phyloP scores from a whole-genome alignment of 2,797 vertebrate genomes.

The Coendou prehensilis region DNA sequence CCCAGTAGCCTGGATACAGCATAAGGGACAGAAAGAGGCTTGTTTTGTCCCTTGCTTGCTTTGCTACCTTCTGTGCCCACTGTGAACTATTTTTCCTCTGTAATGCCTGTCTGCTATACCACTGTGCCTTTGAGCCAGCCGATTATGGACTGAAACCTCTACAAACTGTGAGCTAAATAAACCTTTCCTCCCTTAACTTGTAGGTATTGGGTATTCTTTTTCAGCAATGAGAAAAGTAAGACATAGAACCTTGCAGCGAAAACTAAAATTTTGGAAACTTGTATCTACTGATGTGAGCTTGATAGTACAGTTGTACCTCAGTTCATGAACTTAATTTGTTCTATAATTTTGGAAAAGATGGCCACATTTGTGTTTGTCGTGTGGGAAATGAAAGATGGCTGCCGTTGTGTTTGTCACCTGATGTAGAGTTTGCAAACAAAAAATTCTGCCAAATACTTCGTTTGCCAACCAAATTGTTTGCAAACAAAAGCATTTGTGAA shows the following conservation, averaged over 20 bases:
- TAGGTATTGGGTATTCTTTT: neutral
- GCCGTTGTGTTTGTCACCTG: neutral
- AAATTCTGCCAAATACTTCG: neutral
- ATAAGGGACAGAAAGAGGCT: neutral
- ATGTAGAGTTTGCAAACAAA: neutral
- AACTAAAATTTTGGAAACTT: slow-evolving; percentile 59
- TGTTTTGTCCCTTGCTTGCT: neutral
- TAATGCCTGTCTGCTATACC: neutral
- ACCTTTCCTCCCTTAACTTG: neutral
- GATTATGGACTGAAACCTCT: neutral
- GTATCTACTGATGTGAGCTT: neutral
- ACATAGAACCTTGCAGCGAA: slow-evolving; percentile 21
- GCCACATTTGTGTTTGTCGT: neutral
- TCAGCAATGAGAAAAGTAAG: neutral
- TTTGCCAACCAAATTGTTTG: neutral
- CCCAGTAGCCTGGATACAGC: neutral
- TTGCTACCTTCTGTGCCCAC: neutral
- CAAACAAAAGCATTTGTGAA: neutral
- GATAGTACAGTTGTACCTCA: neutral
- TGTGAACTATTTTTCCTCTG: neutral
- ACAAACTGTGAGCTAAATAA: neutral
- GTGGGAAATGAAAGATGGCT: neutral
- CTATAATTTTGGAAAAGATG: neutral
- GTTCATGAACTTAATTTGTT: neutral
- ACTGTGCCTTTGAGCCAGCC: neutral